phyloP scores from a whole-genome alignment of 2,888 invertebrate species.

The Cantharis flavilabris region DNA sequence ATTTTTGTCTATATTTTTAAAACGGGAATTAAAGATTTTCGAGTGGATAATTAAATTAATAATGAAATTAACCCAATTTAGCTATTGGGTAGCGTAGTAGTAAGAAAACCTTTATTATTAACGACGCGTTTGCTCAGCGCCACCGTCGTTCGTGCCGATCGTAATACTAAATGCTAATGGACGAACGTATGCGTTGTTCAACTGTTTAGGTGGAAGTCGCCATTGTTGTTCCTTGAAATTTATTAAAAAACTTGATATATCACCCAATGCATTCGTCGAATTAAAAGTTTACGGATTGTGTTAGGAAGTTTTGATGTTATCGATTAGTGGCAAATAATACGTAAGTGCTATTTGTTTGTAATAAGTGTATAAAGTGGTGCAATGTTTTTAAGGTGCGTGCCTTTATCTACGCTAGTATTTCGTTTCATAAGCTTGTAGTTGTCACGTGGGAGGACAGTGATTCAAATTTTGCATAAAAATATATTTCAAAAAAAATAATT shows the following conservation, averaged over 20 bases:
- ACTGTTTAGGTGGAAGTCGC: constrained; percentile 53
- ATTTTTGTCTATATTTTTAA: not conserved
- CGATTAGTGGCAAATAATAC: constrained; percentile 29
- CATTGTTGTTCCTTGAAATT: constrained; percentile 55
- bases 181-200: constrained; percentile 52
- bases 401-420: constrained; percentile 43
- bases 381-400: constrained; percentile 55
- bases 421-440: constrained; percentile 49
- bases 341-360: constrained; percentile 39
- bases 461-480: constrained; percentile 19
- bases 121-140: constrained; percentile 48
- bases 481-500: constrained; percentile 6
- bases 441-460: constrained; percentile 38
- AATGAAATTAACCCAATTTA: constrained; percentile 5
- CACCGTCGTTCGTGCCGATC: constrained; percentile 43
- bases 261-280: constrained; percentile 5
- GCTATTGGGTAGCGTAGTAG: constrained; percentile 36
- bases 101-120: constrained; percentile 42
- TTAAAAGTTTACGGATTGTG: constrained; percentile 5
- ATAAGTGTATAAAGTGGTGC: constrained; percentile 52
- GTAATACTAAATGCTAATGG: constrained; percentile 37
- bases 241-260: constrained; percentile 36
- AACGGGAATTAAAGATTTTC: not conserved
- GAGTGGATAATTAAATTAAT: not conserved
- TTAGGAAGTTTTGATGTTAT: constrained; percentile 13